Conservation (phyloP, 2,888 invertebrate genomes). For the Lasius fuliginosus region DNA sequence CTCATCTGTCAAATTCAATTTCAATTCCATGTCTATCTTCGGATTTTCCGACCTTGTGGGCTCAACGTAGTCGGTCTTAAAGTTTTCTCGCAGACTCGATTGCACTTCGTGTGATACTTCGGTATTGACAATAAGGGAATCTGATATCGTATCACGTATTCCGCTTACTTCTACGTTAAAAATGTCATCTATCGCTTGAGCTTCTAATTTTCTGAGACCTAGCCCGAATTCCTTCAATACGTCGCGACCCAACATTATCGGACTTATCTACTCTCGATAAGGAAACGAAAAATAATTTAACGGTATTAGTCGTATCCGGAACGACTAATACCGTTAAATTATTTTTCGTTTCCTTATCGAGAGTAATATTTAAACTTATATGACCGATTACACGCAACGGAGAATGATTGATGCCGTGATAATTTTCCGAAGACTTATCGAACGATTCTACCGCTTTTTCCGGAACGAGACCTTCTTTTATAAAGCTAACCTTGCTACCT, state of each 20-base stretch:
- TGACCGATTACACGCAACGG: neutral
- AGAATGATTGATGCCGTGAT: too few species aligned
- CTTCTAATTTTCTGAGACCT: neutral
- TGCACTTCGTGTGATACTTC: neutral
- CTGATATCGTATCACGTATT: neutral
- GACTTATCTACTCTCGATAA: too few species aligned
- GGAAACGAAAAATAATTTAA: too few species aligned
- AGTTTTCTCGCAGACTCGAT: neutral
- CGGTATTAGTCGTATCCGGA: too few species aligned
- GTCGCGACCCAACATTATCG: too few species aligned
- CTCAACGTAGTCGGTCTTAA: neutral
- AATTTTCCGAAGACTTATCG: too few species aligned
- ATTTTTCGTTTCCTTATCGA: neutral
- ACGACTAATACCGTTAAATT: neutral
- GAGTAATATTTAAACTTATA: neutral
- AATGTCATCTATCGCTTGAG: neutral
- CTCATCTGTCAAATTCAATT: too few species aligned
- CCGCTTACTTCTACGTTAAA: neutral
- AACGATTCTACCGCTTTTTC: neutral
- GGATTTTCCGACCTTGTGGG: neutral
- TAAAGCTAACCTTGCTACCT: conserved; percentile 1
- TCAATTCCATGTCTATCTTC: too few species aligned
- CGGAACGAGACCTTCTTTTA: neutral
- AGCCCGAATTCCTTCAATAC: neutral
- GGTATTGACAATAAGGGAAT: too few species aligned